Evolutionary conservation across 2,113 vertebrate genomes (phyloP), one percentile per base, ranked within the genome.

Genomic region (Sylvilagus bachmani): DNA sequence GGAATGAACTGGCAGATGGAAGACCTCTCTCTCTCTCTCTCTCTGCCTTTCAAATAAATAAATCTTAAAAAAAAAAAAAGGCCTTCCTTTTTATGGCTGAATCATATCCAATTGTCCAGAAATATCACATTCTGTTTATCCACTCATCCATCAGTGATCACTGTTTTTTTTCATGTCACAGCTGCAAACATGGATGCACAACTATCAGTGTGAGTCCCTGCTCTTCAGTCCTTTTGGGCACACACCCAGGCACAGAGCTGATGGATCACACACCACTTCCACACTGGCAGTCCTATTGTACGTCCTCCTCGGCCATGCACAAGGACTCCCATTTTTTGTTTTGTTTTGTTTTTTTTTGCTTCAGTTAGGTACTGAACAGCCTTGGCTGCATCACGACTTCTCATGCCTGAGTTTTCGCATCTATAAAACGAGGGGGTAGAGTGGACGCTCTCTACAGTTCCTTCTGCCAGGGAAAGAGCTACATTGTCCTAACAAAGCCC

Each of bases 401-500:
- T 73, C n/a, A 27, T 6, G 36, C 10, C 29, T 88, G 17, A 61
- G 69, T 88, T 88, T 88, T 31, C 27, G 73, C 51, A 31, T 29
- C 73, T 89, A 62, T 12, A 81, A 89, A 91, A 86, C 31, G 36
- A 77, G n/a, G n/a, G 13, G 17, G 69, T 84, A 3, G 24, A 95
- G 85, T 62, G n/a, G 17, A 86, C 10, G 21, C 36, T 82, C 82
- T 87, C 14, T 24, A 86, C 85, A 25, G 69, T 78, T 81, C 69
- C 69, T 87, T 74, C 51, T 10, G 87, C 25, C 3, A 70, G 22
- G 66, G 89, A 93, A 77, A 86, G 14, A 38, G 38, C 19, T 53
- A 49, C 31, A 62, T 36, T 71, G 67, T 64, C 71, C 64, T 84
- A 84, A 53, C 84, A 80, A 92, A 86, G 79, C 77, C 38, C 53